Evolutionary conservation across 2,113 vertebrate genomes (phyloP).

Genomic region (Perca schrenkii): DNA sequence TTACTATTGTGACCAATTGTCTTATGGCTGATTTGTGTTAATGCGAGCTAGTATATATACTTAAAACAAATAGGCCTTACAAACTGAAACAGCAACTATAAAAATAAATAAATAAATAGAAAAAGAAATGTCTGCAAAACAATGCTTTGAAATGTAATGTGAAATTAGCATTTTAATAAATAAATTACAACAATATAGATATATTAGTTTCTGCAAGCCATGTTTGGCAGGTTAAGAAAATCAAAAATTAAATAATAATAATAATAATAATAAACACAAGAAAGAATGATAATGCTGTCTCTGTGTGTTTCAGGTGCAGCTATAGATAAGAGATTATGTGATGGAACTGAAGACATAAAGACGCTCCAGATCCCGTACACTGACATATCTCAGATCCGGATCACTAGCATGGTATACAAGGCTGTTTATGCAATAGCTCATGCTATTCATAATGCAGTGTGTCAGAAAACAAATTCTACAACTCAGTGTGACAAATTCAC

Average conservation of each 20-base stretch:
- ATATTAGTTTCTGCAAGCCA: background rate
- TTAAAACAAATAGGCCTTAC: background rate
- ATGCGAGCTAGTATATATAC: background rate
- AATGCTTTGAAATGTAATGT: background rate
- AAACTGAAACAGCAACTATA: background rate
- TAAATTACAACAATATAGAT: background rate
- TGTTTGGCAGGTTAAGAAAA: background rate
- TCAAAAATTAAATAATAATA: background rate
- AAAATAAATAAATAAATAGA: background rate
- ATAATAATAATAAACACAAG: background rate
- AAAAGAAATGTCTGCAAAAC: background rate
- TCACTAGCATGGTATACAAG: conserved; percentile 83
- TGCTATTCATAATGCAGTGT: too few relatives aligned
- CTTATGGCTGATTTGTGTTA: background rate
- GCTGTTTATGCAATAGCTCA: conserved; percentile 76
- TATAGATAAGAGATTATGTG: conserved; percentile 41
- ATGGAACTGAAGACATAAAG: conserved; percentile 73
- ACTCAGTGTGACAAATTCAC: too few relatives aligned
- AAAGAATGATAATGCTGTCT: too few relatives aligned
- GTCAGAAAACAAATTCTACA: too few relatives aligned
- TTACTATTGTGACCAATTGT: background rate
- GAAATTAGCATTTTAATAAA: background rate
- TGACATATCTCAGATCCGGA: conserved; percentile 79
- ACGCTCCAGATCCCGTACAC: conserved; percentile 70
- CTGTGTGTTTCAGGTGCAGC: conserved; percentile 18